Evolutionary conservation across 2,888 invertebrate genomes (phyloP).

Genomic region (Agonum fuliginosum): DNA sequence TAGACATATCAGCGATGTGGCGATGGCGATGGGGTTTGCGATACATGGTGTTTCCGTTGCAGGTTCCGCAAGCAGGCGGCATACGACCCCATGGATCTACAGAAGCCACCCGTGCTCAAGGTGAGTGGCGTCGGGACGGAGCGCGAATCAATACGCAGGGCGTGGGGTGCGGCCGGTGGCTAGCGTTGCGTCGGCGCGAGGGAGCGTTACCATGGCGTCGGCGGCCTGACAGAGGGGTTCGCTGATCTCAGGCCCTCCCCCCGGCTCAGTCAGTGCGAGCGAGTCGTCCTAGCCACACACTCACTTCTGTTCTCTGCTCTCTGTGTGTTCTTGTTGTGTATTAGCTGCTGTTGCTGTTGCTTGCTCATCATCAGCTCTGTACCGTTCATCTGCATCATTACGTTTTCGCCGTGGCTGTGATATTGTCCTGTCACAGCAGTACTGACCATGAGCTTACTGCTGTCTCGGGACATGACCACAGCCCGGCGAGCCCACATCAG

Average conservation of each 20-base stretch:
- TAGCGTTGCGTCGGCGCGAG: constrained; percentile 72
- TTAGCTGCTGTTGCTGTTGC: constrained; percentile 25
- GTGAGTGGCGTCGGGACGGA: constrained; percentile 66
- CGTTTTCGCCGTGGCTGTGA: constrained; percentile 77
- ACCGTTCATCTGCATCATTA: constrained; percentile 35
- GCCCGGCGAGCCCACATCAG: constrained; percentile 68
- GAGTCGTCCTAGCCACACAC: constrained; percentile 3
- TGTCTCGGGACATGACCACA: constrained; percentile 93
- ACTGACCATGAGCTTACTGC: constrained; percentile 88
- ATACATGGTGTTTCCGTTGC: constrained; percentile 35
- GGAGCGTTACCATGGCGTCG: constrained; percentile 72
- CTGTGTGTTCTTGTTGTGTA: constrained; percentile 37
- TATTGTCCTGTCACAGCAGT: constrained; percentile 99
- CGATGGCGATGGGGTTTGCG: background rate
- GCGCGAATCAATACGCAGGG: constrained; percentile 59
- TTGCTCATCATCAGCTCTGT: background rate
- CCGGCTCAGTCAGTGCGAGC: constrained; percentile 75
- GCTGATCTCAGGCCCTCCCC: constrained; percentile 70
- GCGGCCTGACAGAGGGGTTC: constrained; percentile 68
- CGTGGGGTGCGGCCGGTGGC: constrained; percentile 72
- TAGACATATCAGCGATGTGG: background rate
- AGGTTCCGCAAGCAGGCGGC: constrained; percentile 60
- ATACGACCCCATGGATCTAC: constrained; percentile 68
- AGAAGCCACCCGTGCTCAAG: constrained; percentile 71
- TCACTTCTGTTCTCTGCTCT: constrained; percentile 11